Evolutionary conservation across 2,888 invertebrate species (phyloP).

Genomic region (Phyllotreta striolata): DNA sequence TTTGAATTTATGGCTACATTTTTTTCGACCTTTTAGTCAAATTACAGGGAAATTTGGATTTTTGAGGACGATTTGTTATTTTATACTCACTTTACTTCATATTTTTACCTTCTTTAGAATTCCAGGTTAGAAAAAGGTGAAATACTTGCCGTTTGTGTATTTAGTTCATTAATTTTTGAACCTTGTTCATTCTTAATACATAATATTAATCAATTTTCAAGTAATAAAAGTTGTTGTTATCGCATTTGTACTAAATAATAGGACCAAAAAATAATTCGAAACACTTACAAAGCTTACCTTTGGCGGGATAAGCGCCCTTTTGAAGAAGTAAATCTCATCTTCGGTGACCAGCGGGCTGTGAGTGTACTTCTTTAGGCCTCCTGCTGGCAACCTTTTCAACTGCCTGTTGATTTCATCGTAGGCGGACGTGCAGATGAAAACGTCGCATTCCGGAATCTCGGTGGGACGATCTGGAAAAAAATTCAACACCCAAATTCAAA

Average conservation of each 20-base stretch:
- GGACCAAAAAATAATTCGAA: conserved; percentile 23
- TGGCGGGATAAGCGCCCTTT: conserved; percentile 71
- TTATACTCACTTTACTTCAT: too few relatives aligned
- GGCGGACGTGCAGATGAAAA: conserved; percentile 90
- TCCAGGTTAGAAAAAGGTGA: too few relatives aligned
- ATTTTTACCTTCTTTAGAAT: not conserved
- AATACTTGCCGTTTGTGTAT: too few relatives aligned
- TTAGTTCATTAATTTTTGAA: not conserved
- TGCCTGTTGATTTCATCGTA: conserved; percentile 89
- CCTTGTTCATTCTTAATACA: too few relatives aligned
- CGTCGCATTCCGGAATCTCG: conserved; percentile 90
- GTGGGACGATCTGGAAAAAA: conserved; percentile 80
- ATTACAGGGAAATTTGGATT: not conserved
- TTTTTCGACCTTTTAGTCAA: conserved; percentile 1
- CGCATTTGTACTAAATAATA: not conserved
- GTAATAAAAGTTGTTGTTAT: too few relatives aligned
- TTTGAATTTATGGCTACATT: conserved; percentile 24
- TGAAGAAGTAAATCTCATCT: conserved; percentile 90
- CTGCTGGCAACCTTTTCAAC: conserved; percentile 73
- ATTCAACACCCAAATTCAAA: not conserved
- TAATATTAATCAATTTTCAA: too few relatives aligned
- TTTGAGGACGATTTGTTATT: too few relatives aligned
- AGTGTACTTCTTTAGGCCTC: conserved; percentile 81
- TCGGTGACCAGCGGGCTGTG: conserved; percentile 86
- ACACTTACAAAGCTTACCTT: conserved; percentile 60